Percentiles rank a stretch among this genome's conserved stretches.
These are phyloP conservation scores for Dicentrarchus labrax DNA, from an alignment of 2,113 vertebrate species.

Conservation along the genomic window DNA sequence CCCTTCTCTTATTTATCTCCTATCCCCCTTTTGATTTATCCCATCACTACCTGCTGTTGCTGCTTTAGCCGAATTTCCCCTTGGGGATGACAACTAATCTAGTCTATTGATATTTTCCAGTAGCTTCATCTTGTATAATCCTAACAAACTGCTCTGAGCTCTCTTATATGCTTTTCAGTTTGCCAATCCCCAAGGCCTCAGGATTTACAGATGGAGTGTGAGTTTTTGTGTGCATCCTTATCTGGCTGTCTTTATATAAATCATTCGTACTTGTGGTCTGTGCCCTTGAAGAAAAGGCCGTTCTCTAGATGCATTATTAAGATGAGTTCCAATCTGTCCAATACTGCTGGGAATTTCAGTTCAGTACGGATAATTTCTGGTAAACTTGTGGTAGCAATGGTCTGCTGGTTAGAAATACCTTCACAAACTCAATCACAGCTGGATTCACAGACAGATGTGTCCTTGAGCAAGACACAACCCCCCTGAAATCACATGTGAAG, in stretches of 20 bases:
- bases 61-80: not conserved
- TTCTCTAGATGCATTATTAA: constrained; percentile 5
- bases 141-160: constrained; percentile 47
- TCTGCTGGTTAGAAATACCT: constrained; percentile 5
- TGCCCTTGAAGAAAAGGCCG: constrained; percentile 50
- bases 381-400: not conserved
- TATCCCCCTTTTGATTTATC: constrained; percentile 1
- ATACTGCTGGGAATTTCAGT: not conserved
- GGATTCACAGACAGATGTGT: not conserved
- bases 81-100: constrained; percentile 40
- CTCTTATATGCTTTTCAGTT: constrained; percentile 8
- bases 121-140: constrained; percentile 57
- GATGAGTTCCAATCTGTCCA: constrained; percentile 6
- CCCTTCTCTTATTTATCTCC: constrained; percentile 11
- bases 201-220: constrained; percentile 35
- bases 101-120: constrained; percentile 55
- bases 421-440: not conserved
- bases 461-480: constrained; percentile 27
- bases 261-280: not conserved
- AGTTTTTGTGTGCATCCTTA: constrained; percentile 27
- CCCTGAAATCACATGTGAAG: constrained; percentile 2
- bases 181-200: constrained; percentile 9
- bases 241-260: constrained; percentile 35
- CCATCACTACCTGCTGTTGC: constrained; percentile 18
- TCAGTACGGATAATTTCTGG: not conserved